Percentiles rank a stretch among this genome's conserved stretches.
Conservation (phyloP, 2,888 invertebrate genomes). For the Cosmia trapezina region DNA sequence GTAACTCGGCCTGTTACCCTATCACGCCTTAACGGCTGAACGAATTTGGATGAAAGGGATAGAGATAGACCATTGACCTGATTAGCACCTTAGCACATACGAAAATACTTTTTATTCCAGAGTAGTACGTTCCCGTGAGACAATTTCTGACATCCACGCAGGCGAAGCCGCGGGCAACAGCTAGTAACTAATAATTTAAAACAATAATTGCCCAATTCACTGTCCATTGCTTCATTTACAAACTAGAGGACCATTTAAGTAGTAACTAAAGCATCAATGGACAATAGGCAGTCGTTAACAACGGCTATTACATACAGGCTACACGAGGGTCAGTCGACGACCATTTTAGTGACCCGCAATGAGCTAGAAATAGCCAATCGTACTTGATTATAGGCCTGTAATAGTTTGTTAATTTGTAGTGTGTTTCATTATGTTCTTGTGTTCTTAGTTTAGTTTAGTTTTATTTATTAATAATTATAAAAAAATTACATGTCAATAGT, state of each 20-base stretch:
- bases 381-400: slow-evolving; percentile 17
- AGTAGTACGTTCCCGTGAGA: too few species aligned
- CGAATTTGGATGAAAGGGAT: too few species aligned
- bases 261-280: slow-evolving; percentile 36
- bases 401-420: slow-evolving; percentile 14
- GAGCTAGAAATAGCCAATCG: slow-evolving; percentile 23
- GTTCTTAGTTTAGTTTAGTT: too few species aligned
- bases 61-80: too few species aligned
- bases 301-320: slow-evolving; percentile 31
- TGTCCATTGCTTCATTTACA: slow-evolving; percentile 30
- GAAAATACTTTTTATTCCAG: too few species aligned
- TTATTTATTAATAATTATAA: too few species aligned
- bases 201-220: not conserved
- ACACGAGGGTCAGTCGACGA: slow-evolving; percentile 31
- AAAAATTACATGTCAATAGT: too few species aligned
- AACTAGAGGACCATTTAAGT: slow-evolving; percentile 18
- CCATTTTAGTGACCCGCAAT: slow-evolving; percentile 31
- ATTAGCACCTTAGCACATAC: too few species aligned
- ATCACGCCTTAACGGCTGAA: too few species aligned
- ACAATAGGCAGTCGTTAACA: slow-evolving; percentile 39
- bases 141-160: too few species aligned
- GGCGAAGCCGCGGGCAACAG: too few species aligned
- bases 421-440: not conserved
- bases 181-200: not conserved
- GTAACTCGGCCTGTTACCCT: too few species aligned